These are phyloP conservation scores for Drosophila aldrichi DNA, from an alignment of 2,888 invertebrate genomes.

Conservation along the genomic window DNA sequence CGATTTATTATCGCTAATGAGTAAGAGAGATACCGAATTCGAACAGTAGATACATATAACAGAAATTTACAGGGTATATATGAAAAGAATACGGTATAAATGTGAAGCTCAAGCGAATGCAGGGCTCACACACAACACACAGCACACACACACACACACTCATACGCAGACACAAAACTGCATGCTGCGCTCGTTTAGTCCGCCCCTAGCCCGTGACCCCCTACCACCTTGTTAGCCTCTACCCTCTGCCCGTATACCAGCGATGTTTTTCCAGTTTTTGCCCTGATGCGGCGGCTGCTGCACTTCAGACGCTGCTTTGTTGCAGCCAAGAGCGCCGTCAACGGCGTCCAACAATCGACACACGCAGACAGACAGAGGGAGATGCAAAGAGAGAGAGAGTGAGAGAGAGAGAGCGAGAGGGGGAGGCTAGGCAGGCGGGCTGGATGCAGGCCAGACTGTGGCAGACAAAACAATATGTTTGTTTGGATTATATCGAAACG, in stretches of 20 bases:
- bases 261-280: constrained; percentile 55
- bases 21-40: too few relatives aligned
- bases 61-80: not conserved
- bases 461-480: constrained; percentile 81
- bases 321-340: constrained; percentile 62
- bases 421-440: constrained; percentile 13
- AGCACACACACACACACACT: constrained; percentile 13
- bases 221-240: not conserved
- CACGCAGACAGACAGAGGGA: constrained; percentile 61
- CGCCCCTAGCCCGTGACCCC: not conserved
- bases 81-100: constrained; percentile 25
- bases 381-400: not conserved
- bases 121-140: constrained; percentile 12
- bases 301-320: constrained; percentile 77
- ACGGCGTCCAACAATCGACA: constrained; percentile 72
- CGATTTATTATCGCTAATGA: too few relatives aligned
- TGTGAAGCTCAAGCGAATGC: constrained; percentile 52
- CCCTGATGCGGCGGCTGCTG: constrained; percentile 60
- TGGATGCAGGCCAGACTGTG: constrained; percentile 62
- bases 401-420: constrained; percentile 11
- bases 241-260: constrained; percentile 8
- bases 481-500: constrained; percentile 76
- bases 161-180: constrained; percentile 43
- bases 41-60: too few relatives aligned
- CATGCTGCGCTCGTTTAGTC: constrained; percentile 64